A percentile compares a stretch with the other conserved stretches of the same genome.
Evolutionary conservation across 2,113 vertebrate species (phyloP).

Genomic region (Oncorhynchus kisutch): DNA sequence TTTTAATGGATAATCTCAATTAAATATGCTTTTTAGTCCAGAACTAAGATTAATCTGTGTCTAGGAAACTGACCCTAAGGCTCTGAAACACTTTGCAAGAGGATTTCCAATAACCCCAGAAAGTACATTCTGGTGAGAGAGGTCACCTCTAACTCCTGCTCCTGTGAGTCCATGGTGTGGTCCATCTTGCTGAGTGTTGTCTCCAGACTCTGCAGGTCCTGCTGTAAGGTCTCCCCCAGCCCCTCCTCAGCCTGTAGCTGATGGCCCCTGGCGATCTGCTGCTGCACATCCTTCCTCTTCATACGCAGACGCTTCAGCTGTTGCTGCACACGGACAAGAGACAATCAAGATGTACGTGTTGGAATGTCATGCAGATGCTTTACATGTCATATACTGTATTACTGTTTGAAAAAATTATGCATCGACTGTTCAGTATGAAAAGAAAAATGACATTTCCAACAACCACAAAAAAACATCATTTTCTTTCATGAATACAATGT

Average conservation of each 20-base stretch:
- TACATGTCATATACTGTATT: too few relatives aligned
- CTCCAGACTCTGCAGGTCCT: constrained; percentile 84
- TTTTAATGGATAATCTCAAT: too few relatives aligned
- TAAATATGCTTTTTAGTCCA: too few relatives aligned
- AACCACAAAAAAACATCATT: too few relatives aligned
- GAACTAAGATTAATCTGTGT: too few relatives aligned
- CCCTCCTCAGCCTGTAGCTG: constrained; percentile 80
- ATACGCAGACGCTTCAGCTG: constrained; percentile 81
- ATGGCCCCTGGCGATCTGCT: constrained; percentile 81
- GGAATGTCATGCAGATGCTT: not conserved
- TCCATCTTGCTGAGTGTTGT: constrained; percentile 82
- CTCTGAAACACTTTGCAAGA: too few relatives aligned
- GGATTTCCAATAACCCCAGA: not conserved
- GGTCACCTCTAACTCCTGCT: constrained; percentile 85
- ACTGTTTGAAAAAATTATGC: too few relatives aligned
- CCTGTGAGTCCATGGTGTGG: constrained; percentile 83
- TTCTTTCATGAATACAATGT: too few relatives aligned
- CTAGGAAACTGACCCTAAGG: too few relatives aligned
- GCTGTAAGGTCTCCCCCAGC: constrained; percentile 73
- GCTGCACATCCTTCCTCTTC: constrained; percentile 85
- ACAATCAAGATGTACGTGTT: not conserved
- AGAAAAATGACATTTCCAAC: too few relatives aligned
- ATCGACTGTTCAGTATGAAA: too few relatives aligned
- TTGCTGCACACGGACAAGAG: constrained; percentile 73
- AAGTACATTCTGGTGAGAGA: not conserved